Percentiles rank a stretch among this genome's conserved stretches.
phyloP scores from a whole-genome alignment of 2,888 invertebrate species.

The Pheosia gnoma region DNA sequence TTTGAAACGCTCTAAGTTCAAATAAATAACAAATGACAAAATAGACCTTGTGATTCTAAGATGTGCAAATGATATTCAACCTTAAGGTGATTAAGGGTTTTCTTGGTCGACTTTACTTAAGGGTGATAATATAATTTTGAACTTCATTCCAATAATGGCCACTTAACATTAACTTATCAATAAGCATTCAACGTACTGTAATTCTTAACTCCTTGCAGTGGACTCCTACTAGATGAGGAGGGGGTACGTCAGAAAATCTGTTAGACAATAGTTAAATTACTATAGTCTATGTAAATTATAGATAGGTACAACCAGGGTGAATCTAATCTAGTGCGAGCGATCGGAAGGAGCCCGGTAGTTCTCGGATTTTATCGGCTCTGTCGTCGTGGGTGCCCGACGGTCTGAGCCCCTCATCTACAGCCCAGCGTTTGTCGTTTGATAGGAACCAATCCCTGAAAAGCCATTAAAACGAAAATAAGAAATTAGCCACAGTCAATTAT shows the following conservation, averaged over 20 bases:
- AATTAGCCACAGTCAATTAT: too few species aligned
- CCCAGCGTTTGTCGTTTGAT: conserved; percentile 84
- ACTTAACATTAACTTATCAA: background rate
- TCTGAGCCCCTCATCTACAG: conserved; percentile 81
- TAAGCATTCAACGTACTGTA: background rate
- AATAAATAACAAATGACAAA: too few species aligned
- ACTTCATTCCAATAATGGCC: background rate
- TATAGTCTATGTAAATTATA: too few species aligned
- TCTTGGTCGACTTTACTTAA: too few species aligned
- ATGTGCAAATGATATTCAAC: too few species aligned
- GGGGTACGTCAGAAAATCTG: too few species aligned
- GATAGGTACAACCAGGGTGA: conserved; percentile 1
- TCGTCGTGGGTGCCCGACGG: conserved; percentile 64
- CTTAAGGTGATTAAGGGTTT: too few species aligned
- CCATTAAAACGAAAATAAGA: background rate
- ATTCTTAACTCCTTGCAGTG: too few species aligned
- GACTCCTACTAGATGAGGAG: too few species aligned
- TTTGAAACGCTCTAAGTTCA: too few species aligned
- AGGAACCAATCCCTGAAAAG: conserved; percentile 83
- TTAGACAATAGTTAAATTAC: too few species aligned
- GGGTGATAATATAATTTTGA: background rate
- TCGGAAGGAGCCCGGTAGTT: conserved; percentile 84
- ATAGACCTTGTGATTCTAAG: too few species aligned
- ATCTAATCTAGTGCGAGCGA: conserved; percentile 81
- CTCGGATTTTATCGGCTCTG: conserved; percentile 57